Conservation (phyloP, 2,113 vertebrate species). For the Eolophus roseicapilla region DNA sequence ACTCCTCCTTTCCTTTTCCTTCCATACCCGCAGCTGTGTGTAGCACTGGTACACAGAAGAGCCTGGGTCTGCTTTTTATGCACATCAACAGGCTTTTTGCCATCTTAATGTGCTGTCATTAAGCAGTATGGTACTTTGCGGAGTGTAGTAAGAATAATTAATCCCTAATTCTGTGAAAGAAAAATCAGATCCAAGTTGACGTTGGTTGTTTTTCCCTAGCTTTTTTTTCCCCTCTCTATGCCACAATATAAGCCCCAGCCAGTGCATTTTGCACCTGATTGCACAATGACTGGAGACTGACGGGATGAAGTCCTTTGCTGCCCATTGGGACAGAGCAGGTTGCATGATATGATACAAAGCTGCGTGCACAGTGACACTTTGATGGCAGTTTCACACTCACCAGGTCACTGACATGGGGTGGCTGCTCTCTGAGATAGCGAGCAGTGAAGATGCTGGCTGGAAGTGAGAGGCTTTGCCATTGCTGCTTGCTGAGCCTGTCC, state of each 20-base stretch:
- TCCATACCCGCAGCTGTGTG: neutral
- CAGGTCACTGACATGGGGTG: neutral
- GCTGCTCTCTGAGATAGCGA: neutral
- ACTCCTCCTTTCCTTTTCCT: neutral
- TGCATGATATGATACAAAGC: fast-evolving
- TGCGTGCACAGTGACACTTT: fast-evolving
- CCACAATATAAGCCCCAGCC: neutral
- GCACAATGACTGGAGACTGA: neutral
- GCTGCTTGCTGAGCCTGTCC: fast-evolving
- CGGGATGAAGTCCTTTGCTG: neutral
- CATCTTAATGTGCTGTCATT: neutral
- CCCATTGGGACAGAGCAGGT: neutral
- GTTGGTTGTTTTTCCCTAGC: neutral
- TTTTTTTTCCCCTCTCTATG: neutral
- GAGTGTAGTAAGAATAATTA: neutral
- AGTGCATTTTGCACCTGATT: neutral
- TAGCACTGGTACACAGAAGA: neutral
- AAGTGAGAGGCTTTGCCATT: too few relatives aligned
- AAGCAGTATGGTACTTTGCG: neutral
- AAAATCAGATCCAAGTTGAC: neutral
- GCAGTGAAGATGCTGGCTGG: neutral
- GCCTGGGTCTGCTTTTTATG: neutral
- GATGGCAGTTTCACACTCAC: neutral
- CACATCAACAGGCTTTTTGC: neutral
- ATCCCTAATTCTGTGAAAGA: neutral